Evolutionary conservation across 2,888 invertebrate species (phyloP), one percentile per base, ranked within the genome.

Genomic region (Alloscopus bannaensis): DNA sequence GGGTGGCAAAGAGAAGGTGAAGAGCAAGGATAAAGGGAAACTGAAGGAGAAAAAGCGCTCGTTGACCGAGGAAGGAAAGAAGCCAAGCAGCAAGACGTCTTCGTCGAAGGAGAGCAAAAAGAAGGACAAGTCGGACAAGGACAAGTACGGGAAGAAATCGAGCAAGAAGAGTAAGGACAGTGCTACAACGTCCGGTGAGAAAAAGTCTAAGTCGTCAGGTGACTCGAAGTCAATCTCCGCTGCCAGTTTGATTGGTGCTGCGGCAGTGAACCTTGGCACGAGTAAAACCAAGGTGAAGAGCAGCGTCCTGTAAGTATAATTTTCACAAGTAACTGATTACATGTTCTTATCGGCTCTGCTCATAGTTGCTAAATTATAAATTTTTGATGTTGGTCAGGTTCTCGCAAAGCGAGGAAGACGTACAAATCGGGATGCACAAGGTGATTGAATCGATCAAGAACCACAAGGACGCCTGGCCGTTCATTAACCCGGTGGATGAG

Each of bases 381-480:
- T 16, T 45, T 45, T 45, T 3, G 3, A 45, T 45, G 13, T 8
- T 50, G 2, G 3, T 3, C 29, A 86, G 86, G 88, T 94, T 94
- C 88, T 92, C 93, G 86, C 93, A 93, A 89, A 93, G 92, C 57
- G 94, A 94, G 85, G 95, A 95, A 87, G 95, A 95, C 87, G 90
- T 95, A 75, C 93, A 94, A 88, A 95, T 94, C 71, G 95, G 95
- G 64, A 94, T 96, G 94, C 95, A 95, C 88, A 96, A 96, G 90
- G 95, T 97, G 76, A 90, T 97, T 75, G 95, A 96, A 88, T 92
- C 93, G 87, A 91, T 97, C 45, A 95, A 94, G 87, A 93, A 93
- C 86, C 96, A 97, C 88, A 93, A 94, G 75, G 96, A 97, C 88
- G 95, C 97, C 0, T 97, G 97, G 97, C 97, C 97, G 0, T 97